A percentile compares a stretch with the other conserved stretches of the same genome.
These are phyloP conservation scores for Thymelicus sylvestris DNA, from an alignment of 2,888 invertebrate genomes.

Conservation along the genomic window DNA sequence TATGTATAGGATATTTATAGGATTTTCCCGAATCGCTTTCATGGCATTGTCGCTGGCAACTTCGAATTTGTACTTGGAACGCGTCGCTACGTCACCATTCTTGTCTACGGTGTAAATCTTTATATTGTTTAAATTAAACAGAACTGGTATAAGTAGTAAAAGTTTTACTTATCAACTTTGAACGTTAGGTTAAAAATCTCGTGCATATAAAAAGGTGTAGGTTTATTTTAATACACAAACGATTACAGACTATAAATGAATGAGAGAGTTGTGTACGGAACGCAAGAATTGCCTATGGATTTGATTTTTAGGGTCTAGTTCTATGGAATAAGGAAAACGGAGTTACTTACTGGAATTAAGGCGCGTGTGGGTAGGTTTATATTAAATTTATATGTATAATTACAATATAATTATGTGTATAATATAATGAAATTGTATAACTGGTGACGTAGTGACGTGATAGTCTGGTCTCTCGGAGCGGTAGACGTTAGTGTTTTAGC, in stretches of 20 bases:
- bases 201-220: not conserved
- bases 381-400: not conserved
- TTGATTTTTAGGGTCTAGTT: slow-evolving; percentile 27
- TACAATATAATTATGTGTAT: slow-evolving; percentile 13
- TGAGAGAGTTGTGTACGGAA: slow-evolving; percentile 2
- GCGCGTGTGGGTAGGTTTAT: slow-evolving; percentile 12
- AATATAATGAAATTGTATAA: not conserved
- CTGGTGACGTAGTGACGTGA: slow-evolving; percentile 20
- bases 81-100: slow-evolving; percentile 24
- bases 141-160: not conserved
- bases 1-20: slow-evolving; percentile 23
- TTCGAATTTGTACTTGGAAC: slow-evolving; percentile 27
- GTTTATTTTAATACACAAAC: not conserved
- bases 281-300: slow-evolving; percentile 29
- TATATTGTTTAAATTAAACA: not conserved
- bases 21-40: slow-evolving; percentile 53
- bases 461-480: slow-evolving; percentile 22
- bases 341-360: slow-evolving; percentile 19
- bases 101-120: slow-evolving; percentile 14
- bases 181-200: slow-evolving; percentile 3
- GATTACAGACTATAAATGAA: not conserved
- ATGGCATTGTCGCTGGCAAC: slow-evolving; percentile 54
- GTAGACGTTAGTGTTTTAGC: slow-evolving; percentile 3
- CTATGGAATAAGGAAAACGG: slow-evolving; percentile 14
- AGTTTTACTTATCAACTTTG: not conserved